Conservation (phyloP, 2,113 vertebrate species). For the Ivindomyrus marchei region DNA sequence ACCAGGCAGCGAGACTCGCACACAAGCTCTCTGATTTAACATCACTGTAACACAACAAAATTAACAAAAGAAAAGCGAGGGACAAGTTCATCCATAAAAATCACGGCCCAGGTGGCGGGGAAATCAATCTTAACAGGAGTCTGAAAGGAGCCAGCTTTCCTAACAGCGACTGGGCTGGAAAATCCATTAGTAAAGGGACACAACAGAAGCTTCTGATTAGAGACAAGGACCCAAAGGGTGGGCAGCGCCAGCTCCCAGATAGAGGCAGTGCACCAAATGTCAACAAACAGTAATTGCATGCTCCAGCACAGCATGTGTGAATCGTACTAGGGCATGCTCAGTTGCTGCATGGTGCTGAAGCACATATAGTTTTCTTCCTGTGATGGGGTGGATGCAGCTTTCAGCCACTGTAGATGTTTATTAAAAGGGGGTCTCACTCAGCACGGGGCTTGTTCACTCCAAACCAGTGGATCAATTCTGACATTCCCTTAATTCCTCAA, state of each 20-base stretch:
- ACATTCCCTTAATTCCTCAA: conserved; percentile 26
- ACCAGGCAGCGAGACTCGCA: conserved; percentile 41
- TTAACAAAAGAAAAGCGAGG: conserved; percentile 38
- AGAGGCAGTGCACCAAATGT: background rate
- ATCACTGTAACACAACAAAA: conserved; percentile 33
- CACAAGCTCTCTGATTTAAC: conserved; percentile 31
- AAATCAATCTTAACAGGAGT: conserved; percentile 50
- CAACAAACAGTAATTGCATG: background rate
- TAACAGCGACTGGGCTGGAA: conserved; percentile 30
- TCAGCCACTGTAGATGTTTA: background rate
- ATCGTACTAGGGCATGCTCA: background rate
- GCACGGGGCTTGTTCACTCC: background rate
- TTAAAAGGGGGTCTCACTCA: background rate
- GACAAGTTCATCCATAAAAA: conserved; percentile 44
- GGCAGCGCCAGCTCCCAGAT: background rate
- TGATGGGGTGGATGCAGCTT: background rate
- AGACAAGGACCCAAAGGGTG: conserved; percentile 15
- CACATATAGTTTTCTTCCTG: background rate
- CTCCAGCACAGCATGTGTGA: background rate
- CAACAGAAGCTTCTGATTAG: conserved; percentile 41
- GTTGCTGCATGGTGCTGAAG: background rate
- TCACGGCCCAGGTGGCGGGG: conserved; percentile 46
- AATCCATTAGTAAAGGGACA: conserved; percentile 23
- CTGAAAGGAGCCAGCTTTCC: conserved; percentile 26
- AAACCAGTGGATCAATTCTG: background rate